Conservation (phyloP, 1,140 invertebrate genomes). For the Sarcophaga bullata region DNA sequence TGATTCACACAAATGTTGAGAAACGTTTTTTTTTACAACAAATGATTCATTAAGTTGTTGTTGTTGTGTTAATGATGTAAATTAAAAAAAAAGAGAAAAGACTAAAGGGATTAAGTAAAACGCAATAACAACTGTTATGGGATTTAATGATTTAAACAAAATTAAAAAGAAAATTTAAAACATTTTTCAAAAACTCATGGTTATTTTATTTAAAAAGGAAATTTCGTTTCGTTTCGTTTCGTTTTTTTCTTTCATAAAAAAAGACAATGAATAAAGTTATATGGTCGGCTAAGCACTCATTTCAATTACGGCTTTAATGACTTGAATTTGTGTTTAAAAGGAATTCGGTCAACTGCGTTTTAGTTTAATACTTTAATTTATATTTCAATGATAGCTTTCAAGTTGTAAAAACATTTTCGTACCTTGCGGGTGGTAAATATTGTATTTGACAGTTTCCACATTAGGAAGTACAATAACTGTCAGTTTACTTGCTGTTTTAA, state of each 20-base stretch:
- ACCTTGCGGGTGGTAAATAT: neutral
- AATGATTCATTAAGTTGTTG: conserved; percentile 20
- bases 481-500: neutral
- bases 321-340: neutral
- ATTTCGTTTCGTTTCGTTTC: too few relatives aligned
- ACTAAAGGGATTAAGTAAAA: neutral
- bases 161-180: neutral
- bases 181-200: neutral
- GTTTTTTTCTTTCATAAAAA: too few relatives aligned
- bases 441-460: neutral
- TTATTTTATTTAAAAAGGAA: neutral
- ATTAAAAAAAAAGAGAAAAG: neutral
- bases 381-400: neutral
- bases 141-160: neutral
- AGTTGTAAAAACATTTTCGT: neutral
- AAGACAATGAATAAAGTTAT: too few relatives aligned
- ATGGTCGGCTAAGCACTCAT: neutral
- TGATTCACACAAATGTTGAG: conserved; percentile 11
- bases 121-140: neutral
- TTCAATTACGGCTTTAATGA: neutral
- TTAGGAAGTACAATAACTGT: neutral
- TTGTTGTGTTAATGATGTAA: conserved; percentile 1
- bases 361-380: neutral
- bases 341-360: neutral
- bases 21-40: neutral